These are phyloP conservation scores for Pectinophora gossypiella DNA, from an alignment of 1,140 invertebrate genomes.

Conservation along the genomic window DNA sequence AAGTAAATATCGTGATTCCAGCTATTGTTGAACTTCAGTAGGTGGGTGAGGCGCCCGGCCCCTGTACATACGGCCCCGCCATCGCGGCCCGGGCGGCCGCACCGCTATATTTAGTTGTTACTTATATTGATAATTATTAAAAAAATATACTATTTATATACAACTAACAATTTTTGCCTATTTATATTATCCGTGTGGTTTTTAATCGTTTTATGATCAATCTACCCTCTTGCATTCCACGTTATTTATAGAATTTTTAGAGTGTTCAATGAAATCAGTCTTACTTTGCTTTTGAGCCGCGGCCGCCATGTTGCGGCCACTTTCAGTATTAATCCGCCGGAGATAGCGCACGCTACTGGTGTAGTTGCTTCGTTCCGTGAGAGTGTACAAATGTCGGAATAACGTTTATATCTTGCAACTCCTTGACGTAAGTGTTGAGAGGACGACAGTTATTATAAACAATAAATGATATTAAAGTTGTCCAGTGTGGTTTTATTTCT, in stretches of 20 bases:
- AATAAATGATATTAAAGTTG: conserved; percentile 36
- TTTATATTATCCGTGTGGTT: neutral
- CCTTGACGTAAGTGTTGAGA: neutral
- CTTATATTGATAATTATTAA: conserved; percentile 4
- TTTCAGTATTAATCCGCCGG: conserved; percentile 1
- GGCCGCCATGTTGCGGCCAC: neutral
- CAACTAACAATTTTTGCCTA: conserved; percentile 1
- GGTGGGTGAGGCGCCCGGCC: neutral
- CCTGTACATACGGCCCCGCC: neutral
- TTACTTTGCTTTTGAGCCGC: neutral
- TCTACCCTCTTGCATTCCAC: conserved; percentile 2
- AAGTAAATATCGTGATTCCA: conserved; percentile 2
- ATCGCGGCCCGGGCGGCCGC: neutral
- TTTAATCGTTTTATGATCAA: conserved; percentile 3
- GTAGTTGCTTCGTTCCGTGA: neutral
- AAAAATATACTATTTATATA: conserved; percentile 4
- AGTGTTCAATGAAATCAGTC: conserved; percentile 3
- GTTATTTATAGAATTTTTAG: neutral
- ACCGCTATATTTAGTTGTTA: neutral
- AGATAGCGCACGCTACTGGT: neutral
- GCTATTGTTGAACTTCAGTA: conserved; percentile 3
- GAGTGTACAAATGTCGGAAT: neutral
- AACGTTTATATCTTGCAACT: neutral
- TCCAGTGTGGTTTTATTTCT: too few species aligned
- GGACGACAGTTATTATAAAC: conserved; percentile 1